Evolutionary conservation across 2,113 vertebrate genomes (phyloP), one percentile per base, ranked within the genome.

Genomic region (Cyrtonyx montezumae): DNA sequence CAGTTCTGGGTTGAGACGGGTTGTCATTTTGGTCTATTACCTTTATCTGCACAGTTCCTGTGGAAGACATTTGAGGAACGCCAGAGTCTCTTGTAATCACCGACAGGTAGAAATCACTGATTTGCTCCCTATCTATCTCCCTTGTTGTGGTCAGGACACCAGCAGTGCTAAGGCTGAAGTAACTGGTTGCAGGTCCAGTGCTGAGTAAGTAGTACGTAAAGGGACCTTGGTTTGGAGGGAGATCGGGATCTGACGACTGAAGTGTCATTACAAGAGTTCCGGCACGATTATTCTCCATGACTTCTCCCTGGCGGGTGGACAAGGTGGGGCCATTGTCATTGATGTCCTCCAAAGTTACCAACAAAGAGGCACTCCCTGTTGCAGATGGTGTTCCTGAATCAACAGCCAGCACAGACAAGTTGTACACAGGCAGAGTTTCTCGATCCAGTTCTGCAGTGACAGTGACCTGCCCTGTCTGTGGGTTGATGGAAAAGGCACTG

Each of bases 1-100:
- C 97, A 0, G 98, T 97, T 82, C 99, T 98, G 19, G 99, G 97
- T 92, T 99, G 98, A 4, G 99, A 99, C 0, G 99, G 99, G 87
- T 99, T 99, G 97, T 99, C 99, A 0, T 99, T 99, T 94, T 99
- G 98, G 92, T 99, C 99, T 51, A 98, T 97, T 43, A 99, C 97
- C 61, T 97, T 98, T 80, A 99, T 94, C 7, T 98, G 99, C 91
- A 99, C 98, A 0, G 99, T 99, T 87, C 98, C 99, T 1, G 99
- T 99, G 70, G 99, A 99, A 59, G 99, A 99, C 99, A 99, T 99
- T 45, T 99, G 99, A 68, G 99, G 99, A 28, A 98, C 68, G 0
- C 99, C 99, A 28, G 99, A 99, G 91, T 99, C 99, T 80, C 98
- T 98, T 0, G 98, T 99, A 28, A 99, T 94, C 81, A 99, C 98